These are phyloP conservation scores for Xanthia togata DNA, from an alignment of 2,888 invertebrate genomes.

Conservation along the genomic window DNA sequence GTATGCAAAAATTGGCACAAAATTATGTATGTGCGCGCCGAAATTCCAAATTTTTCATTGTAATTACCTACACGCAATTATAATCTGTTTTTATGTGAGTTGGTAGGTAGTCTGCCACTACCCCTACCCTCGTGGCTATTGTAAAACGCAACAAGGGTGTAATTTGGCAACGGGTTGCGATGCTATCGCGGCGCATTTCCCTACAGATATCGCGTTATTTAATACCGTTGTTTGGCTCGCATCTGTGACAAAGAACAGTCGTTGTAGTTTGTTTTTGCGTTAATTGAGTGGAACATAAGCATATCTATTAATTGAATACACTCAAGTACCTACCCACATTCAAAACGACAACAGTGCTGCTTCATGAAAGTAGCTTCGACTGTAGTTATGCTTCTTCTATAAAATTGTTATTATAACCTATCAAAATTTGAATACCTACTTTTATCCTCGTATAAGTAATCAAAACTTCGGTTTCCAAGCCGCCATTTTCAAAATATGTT, in stretches of 20 bases:
- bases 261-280: conserved; percentile 70
- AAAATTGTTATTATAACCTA: conserved; percentile 21
- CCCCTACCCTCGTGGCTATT: conserved; percentile 75
- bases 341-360: conserved; percentile 30
- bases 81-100: conserved; percentile 63
- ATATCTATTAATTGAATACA: conserved; percentile 26
- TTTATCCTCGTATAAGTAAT: conserved; percentile 50
- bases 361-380: neutral
- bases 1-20: conserved; percentile 5
- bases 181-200: conserved; percentile 85
- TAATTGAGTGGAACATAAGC: conserved; percentile 70
- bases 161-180: conserved; percentile 87
- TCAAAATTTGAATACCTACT: conserved; percentile 49
- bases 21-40: conserved; percentile 6
- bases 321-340: conserved; percentile 19
- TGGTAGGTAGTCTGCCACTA: conserved; percentile 61
- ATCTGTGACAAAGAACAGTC: conserved; percentile 75
- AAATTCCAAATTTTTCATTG: conserved; percentile 45
- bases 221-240: conserved; percentile 85
- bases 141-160: conserved; percentile 86
- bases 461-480: conserved; percentile 53
- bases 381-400: conserved; percentile 23
- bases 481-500: conserved; percentile 58
- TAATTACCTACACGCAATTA: conserved; percentile 53
- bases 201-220: conserved; percentile 88